A percentile compares a stretch with the other conserved stretches of the same genome.
phyloP scores from a whole-genome alignment of 2,888 invertebrate species.

The Physocephala rufipes region DNA sequence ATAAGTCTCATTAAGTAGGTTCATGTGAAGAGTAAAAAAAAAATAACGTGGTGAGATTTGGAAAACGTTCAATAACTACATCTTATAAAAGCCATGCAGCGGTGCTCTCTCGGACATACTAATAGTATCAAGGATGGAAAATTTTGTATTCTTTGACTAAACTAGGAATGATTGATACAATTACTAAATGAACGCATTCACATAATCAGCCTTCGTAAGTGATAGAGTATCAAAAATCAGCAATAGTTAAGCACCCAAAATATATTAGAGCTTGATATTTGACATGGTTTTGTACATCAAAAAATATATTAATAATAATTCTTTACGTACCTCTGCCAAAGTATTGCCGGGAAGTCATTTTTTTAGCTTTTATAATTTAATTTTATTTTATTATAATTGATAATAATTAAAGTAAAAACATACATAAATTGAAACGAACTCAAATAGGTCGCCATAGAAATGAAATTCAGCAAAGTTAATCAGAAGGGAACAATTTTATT shows the following conservation, averaged over 20 bases:
- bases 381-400: background rate
- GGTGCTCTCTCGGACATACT: slow-evolving; percentile 65
- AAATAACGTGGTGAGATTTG: no score
- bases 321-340: slow-evolving; percentile 63
- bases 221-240: slow-evolving; percentile 33
- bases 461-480: no score
- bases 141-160: background rate
- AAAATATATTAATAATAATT: background rate
- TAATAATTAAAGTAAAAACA: slow-evolving; percentile 15
- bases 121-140: slow-evolving; percentile 14
- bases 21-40: no score
- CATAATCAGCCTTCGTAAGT: background rate
- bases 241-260: slow-evolving; percentile 43
- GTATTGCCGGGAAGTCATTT: slow-evolving; percentile 67
- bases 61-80: slow-evolving; percentile 28
- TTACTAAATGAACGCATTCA: background rate
- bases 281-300: background rate
- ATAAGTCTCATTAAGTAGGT: no score
- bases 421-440: no score
- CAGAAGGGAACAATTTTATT: no score
- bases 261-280: slow-evolving; percentile 19
- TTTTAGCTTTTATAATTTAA: slow-evolving; percentile 46
- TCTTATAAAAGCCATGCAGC: slow-evolving; percentile 66
- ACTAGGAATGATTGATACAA: background rate
- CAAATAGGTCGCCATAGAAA: no score